phyloP scores from a whole-genome alignment of 2,888 invertebrate species.

The Clivina fossor region DNA sequence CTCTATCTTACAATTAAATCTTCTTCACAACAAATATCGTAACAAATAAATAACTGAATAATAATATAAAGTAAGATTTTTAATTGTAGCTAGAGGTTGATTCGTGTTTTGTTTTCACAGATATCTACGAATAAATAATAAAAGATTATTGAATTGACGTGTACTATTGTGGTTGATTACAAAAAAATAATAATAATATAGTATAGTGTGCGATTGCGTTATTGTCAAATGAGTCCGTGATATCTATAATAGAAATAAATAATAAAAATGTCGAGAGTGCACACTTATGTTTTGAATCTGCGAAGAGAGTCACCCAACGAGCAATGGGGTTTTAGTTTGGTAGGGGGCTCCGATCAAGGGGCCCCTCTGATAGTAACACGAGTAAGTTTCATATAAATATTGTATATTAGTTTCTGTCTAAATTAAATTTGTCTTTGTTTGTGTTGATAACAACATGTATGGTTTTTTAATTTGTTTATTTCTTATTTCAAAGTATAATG shows the following conservation, averaged over 20 bases:
- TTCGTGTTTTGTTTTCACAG: neutral
- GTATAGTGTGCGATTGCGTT: neutral
- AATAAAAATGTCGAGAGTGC: slow-evolving; percentile 66
- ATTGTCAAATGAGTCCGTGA: slow-evolving; percentile 12
- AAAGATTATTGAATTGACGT: neutral
- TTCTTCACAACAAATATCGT: too few species aligned
- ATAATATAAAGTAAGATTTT: too few species aligned
- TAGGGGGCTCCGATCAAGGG: slow-evolving; percentile 83
- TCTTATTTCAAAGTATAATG: too few species aligned
- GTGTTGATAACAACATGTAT: too few species aligned
- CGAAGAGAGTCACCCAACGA: slow-evolving; percentile 69
- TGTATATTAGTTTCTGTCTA: too few species aligned
- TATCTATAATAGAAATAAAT: neutral
- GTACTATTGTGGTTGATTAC: neutral
- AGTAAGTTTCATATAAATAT: slow-evolving; percentile 66
- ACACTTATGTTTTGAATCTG: slow-evolving; percentile 75
- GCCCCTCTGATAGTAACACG: slow-evolving; percentile 85
- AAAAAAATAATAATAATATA: neutral
- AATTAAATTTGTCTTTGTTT: too few species aligned
- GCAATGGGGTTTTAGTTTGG: slow-evolving; percentile 85
- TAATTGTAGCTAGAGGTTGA: too few species aligned
- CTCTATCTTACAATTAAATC: too few species aligned
- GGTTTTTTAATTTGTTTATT: too few species aligned
- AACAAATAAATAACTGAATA: too few species aligned
- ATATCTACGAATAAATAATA: neutral